Conservation (phyloP, 35 echinoderm and acorn worm species). For the Acanthaster planci region DNA sequence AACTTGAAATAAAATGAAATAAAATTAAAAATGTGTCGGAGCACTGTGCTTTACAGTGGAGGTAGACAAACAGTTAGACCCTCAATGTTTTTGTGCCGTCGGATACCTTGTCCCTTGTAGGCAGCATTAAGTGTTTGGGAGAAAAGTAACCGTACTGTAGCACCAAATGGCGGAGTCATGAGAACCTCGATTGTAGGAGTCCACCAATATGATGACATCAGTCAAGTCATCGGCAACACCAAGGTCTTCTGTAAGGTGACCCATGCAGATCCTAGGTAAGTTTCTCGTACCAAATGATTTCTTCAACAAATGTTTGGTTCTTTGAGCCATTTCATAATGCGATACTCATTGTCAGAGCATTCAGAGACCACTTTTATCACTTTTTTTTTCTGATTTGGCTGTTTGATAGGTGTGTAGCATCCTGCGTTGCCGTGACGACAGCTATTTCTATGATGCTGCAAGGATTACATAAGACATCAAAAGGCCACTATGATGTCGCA, state of each 20-base stretch:
- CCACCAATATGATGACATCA: constrained; percentile 29
- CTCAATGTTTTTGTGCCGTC: neutral
- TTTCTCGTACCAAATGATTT: neutral
- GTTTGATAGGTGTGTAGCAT: constrained; percentile 34
- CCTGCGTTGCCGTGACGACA: constrained; percentile 60
- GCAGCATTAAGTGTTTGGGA: constrained; percentile 37
- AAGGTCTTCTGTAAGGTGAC: constrained; percentile 42
- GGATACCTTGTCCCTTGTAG: neutral
- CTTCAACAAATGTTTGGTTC: too few relatives aligned
- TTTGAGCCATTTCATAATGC: neutral
- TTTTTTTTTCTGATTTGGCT: neutral
- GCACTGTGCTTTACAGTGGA: too few relatives aligned
- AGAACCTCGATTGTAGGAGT: constrained; percentile 53
- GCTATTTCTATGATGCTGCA: constrained; percentile 60
- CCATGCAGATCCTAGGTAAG: constrained; percentile 64
- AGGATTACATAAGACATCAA: constrained; percentile 8
- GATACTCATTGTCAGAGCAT: neutral
- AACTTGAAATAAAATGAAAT: too few relatives aligned
- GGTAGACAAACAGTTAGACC: too few relatives aligned
- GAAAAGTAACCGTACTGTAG: neutral
- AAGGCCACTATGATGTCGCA: neutral
- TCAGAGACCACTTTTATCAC: neutral
- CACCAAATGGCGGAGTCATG: constrained; percentile 56
- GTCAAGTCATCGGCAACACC: constrained; percentile 49
- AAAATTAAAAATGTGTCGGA: too few relatives aligned